These are phyloP conservation scores for Glareola pratincola DNA, from an alignment of 2,113 vertebrate species.

Conservation along the genomic window DNA sequence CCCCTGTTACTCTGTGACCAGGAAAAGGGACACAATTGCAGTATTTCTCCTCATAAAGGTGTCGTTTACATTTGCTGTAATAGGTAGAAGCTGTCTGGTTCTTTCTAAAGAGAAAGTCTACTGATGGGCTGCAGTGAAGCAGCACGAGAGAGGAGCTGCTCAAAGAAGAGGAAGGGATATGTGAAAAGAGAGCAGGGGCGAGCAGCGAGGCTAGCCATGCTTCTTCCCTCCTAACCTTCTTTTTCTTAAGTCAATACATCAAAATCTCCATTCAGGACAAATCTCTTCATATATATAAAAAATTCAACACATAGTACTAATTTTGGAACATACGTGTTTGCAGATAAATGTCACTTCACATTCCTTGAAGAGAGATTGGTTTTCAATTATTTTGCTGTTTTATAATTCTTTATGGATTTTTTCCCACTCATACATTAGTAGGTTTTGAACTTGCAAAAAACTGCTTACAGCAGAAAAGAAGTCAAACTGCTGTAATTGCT, in stretches of 20 bases:
- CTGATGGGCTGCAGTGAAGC: background rate
- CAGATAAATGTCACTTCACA: background rate
- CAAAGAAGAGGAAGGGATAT: background rate
- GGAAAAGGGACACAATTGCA: background rate
- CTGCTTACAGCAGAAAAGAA: background rate
- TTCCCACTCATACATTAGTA: background rate
- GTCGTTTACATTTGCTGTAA: background rate
- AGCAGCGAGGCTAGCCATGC: background rate
- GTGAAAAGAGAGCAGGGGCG: background rate
- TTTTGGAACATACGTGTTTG: background rate
- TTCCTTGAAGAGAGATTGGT: background rate
- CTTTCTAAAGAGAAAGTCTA: background rate
- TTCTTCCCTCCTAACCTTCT: background rate
- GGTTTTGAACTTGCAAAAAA: background rate
- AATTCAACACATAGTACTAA: background rate
- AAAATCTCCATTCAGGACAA: constrained; percentile 1
- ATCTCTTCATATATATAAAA: background rate
- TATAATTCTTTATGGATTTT: background rate
- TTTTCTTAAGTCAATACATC: background rate
- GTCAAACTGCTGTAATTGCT: background rate
- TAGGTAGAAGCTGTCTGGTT: background rate
- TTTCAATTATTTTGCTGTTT: background rate
- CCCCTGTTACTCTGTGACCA: background rate
- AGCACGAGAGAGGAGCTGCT: background rate
- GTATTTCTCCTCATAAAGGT: background rate